phyloP scores from a whole-genome alignment of 37 sponge, comb jelly and placozoan species.

The Mnemiopsis leidyi region DNA sequence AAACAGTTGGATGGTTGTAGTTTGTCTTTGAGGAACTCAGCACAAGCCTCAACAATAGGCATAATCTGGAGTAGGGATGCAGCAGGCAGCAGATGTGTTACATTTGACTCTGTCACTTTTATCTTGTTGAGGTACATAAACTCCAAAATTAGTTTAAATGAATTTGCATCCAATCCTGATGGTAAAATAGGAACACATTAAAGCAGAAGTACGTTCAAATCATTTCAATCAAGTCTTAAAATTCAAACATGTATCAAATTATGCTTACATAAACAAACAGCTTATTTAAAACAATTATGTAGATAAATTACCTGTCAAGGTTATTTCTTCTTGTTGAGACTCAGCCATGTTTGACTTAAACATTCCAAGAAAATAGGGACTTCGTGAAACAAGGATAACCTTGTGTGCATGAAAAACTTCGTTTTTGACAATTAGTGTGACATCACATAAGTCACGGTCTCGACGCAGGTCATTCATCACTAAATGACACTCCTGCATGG shows the following conservation, averaged over 20 bases:
- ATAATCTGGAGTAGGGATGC: conserved; percentile 74
- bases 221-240: too few species aligned
- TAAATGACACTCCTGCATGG: neutral
- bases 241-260: too few species aligned
- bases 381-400: conserved; percentile 75
- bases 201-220: too few species aligned
- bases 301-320: neutral
- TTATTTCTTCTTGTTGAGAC: conserved; percentile 52
- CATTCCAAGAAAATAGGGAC: conserved; percentile 82
- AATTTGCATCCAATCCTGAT: conserved; percentile 71
- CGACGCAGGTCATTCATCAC: neutral
- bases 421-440: neutral
- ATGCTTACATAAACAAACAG: neutral
- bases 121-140: conserved; percentile 76
- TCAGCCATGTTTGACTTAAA: conserved; percentile 74
- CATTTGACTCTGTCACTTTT: conserved; percentile 69
- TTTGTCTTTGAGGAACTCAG: conserved; percentile 69
- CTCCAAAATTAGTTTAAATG: conserved; percentile 69
- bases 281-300: neutral
- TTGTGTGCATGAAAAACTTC: conserved; percentile 71
- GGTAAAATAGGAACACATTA: too few species aligned
- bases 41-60: conserved; percentile 70
- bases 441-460: neutral
- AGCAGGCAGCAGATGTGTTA: conserved; percentile 74
- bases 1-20: conserved; percentile 81